Evolutionary conservation across 2,888 invertebrate species (phyloP).

Genomic region (Xestia sexstrigata): DNA sequence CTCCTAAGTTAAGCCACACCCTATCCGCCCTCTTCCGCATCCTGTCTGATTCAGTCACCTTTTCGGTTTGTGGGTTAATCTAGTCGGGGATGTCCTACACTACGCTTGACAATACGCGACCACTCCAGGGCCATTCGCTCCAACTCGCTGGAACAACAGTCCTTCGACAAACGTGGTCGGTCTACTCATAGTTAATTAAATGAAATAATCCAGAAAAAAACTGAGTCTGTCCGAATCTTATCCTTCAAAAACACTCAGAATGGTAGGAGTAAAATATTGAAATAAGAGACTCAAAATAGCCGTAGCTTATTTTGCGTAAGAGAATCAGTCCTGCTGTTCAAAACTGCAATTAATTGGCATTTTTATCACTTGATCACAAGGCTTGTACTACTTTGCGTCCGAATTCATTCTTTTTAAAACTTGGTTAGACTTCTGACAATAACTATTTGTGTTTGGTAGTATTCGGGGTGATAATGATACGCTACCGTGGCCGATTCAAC

Average conservation of each 20-base stretch:
- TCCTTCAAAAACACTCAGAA: neutral
- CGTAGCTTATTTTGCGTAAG: neutral
- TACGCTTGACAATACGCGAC: neutral
- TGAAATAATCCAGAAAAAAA: neutral
- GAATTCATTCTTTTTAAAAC: neutral
- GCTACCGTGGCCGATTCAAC: constrained; percentile 41
- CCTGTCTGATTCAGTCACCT: neutral
- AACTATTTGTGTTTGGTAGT: neutral
- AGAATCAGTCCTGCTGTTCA: neutral
- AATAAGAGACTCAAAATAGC: neutral
- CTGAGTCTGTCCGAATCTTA: neutral
- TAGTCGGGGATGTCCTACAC: neutral
- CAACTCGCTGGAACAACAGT: too few species aligned
- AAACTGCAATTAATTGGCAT: neutral
- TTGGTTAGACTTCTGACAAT: constrained; percentile 4
- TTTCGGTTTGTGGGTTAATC: neutral
- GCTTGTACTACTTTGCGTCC: constrained; percentile 41
- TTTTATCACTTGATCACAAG: neutral
- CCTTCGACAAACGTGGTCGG: neutral
- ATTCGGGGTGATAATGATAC: constrained; percentile 46
- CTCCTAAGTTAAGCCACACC: neutral
- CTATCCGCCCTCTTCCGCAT: neutral
- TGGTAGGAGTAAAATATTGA: neutral
- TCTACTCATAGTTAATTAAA: neutral
- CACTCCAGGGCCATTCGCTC: neutral